A percentile compares a stretch with the other conserved stretches of the same genome.
Evolutionary conservation across 2,113 vertebrate species (phyloP).

Genomic region (Gopherus flavomarginatus): DNA sequence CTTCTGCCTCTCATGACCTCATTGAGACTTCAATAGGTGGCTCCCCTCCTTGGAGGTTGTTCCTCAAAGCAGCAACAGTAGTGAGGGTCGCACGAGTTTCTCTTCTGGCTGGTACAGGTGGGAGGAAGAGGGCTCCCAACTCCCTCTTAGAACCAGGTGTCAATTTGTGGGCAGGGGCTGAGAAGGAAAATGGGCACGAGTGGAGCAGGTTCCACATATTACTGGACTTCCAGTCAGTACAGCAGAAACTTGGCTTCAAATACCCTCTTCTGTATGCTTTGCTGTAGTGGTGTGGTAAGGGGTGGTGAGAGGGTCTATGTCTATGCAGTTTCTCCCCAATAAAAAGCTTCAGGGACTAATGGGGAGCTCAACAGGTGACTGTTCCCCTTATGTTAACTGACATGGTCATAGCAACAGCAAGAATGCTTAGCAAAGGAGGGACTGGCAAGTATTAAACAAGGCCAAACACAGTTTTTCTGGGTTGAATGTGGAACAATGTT

Average conservation of each 20-base stretch:
- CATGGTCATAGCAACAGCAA: background rate
- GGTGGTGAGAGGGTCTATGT: too few relatives aligned
- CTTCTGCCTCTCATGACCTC: background rate
- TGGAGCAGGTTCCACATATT: too few relatives aligned
- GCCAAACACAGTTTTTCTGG: background rate
- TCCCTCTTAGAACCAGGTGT: too few relatives aligned
- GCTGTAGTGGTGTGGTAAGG: background rate
- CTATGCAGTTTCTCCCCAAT: too few relatives aligned
- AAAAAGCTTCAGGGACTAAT: background rate
- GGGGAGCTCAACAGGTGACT: background rate
- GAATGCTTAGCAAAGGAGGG: background rate
- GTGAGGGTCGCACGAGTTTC: too few relatives aligned
- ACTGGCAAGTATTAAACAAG: background rate
- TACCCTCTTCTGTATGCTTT: fast-evolving
- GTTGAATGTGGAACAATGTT: background rate
- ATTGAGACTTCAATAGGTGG: background rate
- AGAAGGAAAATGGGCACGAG: too few relatives aligned
- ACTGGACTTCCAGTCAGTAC: background rate
- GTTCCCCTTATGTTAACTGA: background rate
- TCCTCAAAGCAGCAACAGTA: background rate
- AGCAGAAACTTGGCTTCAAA: background rate
- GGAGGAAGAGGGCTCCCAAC: too few relatives aligned
- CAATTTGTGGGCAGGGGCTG: too few relatives aligned
- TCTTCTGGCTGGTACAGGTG: too few relatives aligned
- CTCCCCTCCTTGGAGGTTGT: background rate